Evolutionary conservation across 1,140 invertebrate species (phyloP).

Genomic region (Choristoneura fumiferana): DNA sequence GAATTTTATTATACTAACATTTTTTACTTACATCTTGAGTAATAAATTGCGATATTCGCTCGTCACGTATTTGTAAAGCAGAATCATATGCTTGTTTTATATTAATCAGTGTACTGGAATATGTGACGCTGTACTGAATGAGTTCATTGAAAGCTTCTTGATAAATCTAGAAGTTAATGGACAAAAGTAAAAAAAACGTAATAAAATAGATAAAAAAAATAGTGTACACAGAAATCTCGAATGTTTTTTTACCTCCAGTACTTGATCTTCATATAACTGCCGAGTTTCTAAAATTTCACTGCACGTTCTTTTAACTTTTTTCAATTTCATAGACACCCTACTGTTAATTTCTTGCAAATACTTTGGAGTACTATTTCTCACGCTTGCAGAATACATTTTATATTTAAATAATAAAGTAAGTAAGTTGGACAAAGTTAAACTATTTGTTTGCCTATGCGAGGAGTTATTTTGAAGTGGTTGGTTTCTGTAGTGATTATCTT

Average conservation of each 20-base stretch:
- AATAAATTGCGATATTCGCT: conserved; percentile 58
- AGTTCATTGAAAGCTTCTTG: conserved; percentile 54
- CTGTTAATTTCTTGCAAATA: conserved; percentile 57
- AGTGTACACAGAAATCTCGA: no score
- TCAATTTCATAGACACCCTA: conserved; percentile 43
- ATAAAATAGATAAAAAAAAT: not conserved
- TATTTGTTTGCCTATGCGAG: no score
- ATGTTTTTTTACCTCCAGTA: conserved; percentile 49
- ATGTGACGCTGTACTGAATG: conserved; percentile 51
- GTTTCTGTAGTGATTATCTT: conserved; percentile 53
- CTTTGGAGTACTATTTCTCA: conserved; percentile 40
- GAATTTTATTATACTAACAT: no score
- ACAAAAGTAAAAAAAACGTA: conserved; percentile 8
- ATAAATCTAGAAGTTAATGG: conserved; percentile 68
- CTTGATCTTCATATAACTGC: conserved; percentile 51
- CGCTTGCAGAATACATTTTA: conserved; percentile 20
- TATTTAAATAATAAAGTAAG: not conserved
- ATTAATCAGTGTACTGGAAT: conserved; percentile 50
- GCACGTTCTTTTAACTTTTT: conserved; percentile 42
- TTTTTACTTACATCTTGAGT: conserved; percentile 61
- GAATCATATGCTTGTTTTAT: conserved; percentile 68
- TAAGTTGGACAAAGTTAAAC: conserved; percentile 15
- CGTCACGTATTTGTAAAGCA: conserved; percentile 54
- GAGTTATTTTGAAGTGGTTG: conserved; percentile 19
- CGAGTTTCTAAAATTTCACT: conserved; percentile 53